Conservation (phyloP, 1,140 invertebrate species). For the Drosophila santomea region DNA sequence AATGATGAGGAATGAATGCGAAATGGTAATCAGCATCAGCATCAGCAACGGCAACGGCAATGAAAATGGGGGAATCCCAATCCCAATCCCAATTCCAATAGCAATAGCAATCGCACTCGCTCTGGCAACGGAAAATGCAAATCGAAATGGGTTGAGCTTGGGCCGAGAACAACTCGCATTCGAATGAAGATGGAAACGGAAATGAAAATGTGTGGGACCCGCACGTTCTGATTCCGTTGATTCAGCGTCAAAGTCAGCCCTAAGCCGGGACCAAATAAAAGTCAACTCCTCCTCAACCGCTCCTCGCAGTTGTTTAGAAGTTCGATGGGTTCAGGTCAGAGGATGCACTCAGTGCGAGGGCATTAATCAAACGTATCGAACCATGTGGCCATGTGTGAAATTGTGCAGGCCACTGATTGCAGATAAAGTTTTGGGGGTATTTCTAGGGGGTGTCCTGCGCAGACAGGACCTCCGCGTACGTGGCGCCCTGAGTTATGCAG, state of each 20-base stretch:
- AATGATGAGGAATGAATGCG: slow-evolving; percentile 82
- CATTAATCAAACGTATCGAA: slow-evolving; percentile 78
- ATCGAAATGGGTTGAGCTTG: slow-evolving; percentile 16
- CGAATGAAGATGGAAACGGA: slow-evolving; percentile 37
- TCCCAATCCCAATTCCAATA: neutral
- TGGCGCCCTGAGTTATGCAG: slow-evolving; percentile 73
- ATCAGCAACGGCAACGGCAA: slow-evolving; percentile 71
- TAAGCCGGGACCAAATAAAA: slow-evolving; percentile 35
- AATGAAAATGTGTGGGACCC: slow-evolving; percentile 54
- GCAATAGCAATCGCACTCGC: neutral
- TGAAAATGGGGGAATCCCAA: slow-evolving; percentile 56
- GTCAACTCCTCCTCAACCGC: slow-evolving; percentile 34
- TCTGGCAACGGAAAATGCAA: slow-evolving; percentile 59
- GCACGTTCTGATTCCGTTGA: slow-evolving; percentile 60
- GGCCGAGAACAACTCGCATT: slow-evolving; percentile 7
- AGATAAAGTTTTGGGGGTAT: slow-evolving; percentile 39
- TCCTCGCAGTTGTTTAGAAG: slow-evolving; percentile 48
- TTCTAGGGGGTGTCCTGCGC: neutral
- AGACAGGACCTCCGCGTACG: slow-evolving; percentile 35
- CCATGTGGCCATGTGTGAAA: slow-evolving; percentile 75
- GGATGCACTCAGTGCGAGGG: slow-evolving; percentile 31
- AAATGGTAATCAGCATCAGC: slow-evolving; percentile 77
- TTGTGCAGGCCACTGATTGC: slow-evolving; percentile 72
- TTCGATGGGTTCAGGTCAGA: slow-evolving; percentile 22
- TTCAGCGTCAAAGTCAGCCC: slow-evolving; percentile 52